Conservation (phyloP, 2,113 vertebrate genomes). For the Dasypus novemcinctus region DNA sequence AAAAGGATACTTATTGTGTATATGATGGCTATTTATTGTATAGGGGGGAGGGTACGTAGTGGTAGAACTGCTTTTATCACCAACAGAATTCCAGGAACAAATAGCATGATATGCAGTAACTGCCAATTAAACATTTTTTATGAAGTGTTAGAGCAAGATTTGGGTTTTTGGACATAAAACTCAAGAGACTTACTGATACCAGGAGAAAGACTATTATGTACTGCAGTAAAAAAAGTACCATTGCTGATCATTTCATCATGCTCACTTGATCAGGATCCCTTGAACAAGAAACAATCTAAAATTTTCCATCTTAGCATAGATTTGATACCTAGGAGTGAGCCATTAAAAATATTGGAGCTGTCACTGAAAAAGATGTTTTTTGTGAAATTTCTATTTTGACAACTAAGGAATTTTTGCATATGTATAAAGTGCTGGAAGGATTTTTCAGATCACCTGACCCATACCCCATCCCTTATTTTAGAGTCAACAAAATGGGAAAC, state of each 20-base stretch:
- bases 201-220: not conserved
- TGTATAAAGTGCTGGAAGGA: not conserved
- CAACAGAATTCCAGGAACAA: slow-evolving; percentile 14
- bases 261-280: not conserved
- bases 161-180: not conserved
- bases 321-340: not conserved
- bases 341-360: not conserved
- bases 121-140: not conserved
- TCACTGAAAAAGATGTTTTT: not conserved
- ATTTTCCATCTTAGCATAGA: not conserved
- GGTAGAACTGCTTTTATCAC: not conserved
- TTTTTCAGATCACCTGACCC: not conserved
- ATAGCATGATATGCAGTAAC: not conserved
- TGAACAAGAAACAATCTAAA: slow-evolving; percentile 11
- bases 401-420: not conserved
- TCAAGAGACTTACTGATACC: not conserved
- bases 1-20: not conserved
- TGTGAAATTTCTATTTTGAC: slow-evolving; percentile 7
- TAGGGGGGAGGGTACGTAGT: not conserved
- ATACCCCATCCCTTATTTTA: not conserved
- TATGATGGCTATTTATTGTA: not conserved
- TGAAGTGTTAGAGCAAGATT: not conserved
- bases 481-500: not conserved
- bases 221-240: not conserved
- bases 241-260: not conserved